These are phyloP conservation scores for Colistium nudipinnis DNA, from an alignment of 2,113 vertebrate species.

Conservation along the genomic window DNA sequence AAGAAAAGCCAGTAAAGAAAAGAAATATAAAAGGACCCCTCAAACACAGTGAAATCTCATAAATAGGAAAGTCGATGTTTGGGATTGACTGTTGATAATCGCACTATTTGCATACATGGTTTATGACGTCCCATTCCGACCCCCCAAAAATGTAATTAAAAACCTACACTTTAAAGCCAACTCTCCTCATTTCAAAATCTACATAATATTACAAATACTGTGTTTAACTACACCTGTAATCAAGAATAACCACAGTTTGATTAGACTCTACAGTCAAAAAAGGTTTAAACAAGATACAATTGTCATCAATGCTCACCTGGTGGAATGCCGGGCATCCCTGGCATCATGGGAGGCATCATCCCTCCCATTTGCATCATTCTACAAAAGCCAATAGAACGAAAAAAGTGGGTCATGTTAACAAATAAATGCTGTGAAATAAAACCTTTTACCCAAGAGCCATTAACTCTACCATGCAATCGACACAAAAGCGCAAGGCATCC, in stretches of 20 bases:
- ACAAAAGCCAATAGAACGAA: neutral
- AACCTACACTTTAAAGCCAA: too few relatives aligned
- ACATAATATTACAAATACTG: too few relatives aligned
- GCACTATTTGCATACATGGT: too few relatives aligned
- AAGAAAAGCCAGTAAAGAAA: neutral
- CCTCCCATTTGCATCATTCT: slow-evolving; percentile 81
- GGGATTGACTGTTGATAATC: too few relatives aligned
- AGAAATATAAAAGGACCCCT: too few relatives aligned
- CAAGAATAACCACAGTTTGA: neutral
- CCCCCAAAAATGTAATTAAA: too few relatives aligned
- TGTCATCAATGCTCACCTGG: slow-evolving; percentile 63
- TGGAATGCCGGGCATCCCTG: slow-evolving; percentile 80
- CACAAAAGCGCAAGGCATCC: neutral
- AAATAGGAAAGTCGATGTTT: too few relatives aligned
- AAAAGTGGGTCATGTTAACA: too few relatives aligned
- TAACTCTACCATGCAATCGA: too few relatives aligned
- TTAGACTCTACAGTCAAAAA: neutral
- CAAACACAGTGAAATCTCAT: too few relatives aligned
- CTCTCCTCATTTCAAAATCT: too few relatives aligned
- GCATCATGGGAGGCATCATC: slow-evolving; percentile 92
- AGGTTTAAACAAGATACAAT: neutral
- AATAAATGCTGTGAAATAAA: neutral
- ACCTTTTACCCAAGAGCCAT: neutral
- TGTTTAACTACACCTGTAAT: neutral
- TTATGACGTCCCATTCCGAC: too few relatives aligned